Percentiles rank a stretch among this genome's conserved stretches.
Evolutionary conservation across 2,797 vertebrate species (phyloP).

Genomic region (Xerus rutilus): DNA sequence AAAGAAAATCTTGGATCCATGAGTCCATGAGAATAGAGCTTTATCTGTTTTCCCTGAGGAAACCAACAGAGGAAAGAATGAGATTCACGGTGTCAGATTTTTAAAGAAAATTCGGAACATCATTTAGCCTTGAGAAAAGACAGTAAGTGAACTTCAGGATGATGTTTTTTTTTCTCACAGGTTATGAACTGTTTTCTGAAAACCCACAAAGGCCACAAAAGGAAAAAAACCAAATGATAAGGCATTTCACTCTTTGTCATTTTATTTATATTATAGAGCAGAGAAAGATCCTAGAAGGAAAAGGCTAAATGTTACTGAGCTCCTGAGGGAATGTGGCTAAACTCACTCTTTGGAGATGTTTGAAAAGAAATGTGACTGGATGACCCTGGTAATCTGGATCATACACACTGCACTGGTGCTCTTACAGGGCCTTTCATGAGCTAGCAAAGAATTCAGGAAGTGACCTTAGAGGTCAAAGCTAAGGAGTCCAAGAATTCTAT

Average conservation of each 20-base stretch:
- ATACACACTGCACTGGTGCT: background rate
- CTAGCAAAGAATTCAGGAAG: conserved; percentile 40
- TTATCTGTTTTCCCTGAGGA: background rate
- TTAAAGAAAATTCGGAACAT: background rate
- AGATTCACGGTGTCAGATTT: conserved; percentile 26
- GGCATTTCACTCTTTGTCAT: conserved; percentile 5
- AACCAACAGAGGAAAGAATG: conserved; percentile 1
- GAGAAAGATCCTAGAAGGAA: background rate
- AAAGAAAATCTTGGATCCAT: background rate
- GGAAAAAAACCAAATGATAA: background rate
- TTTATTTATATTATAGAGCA: conserved; percentile 56
- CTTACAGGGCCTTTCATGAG: background rate
- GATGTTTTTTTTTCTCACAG: background rate
- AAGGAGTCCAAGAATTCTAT: conserved; percentile 58
- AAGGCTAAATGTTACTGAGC: background rate
- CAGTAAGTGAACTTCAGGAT: background rate
- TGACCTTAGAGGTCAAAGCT: conserved; percentile 48
- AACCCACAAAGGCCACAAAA: background rate
- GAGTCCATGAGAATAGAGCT: background rate
- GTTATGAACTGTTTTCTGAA: conserved; percentile 20
- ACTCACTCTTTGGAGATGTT: conserved; percentile 12
- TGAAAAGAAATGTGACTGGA: background rate
- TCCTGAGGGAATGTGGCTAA: background rate
- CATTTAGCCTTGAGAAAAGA: conserved; percentile 31
- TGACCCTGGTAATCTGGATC: background rate